Base-by-base conservation (phyloP, 2,113 vertebrate species). In the Lepisosteus osseus region DNA sequence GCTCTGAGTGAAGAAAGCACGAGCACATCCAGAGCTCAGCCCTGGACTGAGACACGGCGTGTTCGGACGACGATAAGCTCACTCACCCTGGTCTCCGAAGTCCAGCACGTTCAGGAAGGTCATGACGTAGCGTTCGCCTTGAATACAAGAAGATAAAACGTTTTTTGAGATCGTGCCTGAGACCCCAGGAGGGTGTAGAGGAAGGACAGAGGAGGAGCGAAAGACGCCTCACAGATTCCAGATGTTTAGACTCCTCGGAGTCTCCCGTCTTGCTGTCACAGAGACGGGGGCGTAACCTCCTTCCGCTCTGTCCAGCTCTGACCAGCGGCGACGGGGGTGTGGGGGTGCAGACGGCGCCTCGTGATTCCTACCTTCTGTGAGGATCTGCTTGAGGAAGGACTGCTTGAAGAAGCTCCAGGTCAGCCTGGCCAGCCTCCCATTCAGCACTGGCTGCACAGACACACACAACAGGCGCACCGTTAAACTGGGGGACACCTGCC, bases 361-460 rank as follows among this genome's bases (percentile, higher is more conserved):
- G 13, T 3, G 29, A 17, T 73, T 13, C 86, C 86, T 69, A 94
- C 94, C 97, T 84, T 99, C 96, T 55, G 97, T 99, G 77, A 99
- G 92, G 85, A 98, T 93, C 84, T 99, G 97, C 81, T 99, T 99
- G 72, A 99, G 84, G 85, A 98, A 98, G 62, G 96, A 98, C 61
- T 99, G 97, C 78, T 98, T 97, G 85, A 97, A 98, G 91, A 99
- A 99, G 85, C 95, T 98, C 96, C 96, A 97, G 1, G 96, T 97
- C 79, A 99, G 71, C 65, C 83, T 80, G 70, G 96, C 93, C 76
- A 97, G 89, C 65, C 85, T 92, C 95, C 92, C 93, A 75, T 98
- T 93, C 8, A 98, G 63, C 79, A 95, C 83, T 0, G 89, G 86
- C 97, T 99, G 78, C 2, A 86, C 80, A 72, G 11, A 61, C 41